Evolutionary conservation across 2,888 invertebrate genomes (phyloP).

Genomic region (Argyresthia albistria): DNA sequence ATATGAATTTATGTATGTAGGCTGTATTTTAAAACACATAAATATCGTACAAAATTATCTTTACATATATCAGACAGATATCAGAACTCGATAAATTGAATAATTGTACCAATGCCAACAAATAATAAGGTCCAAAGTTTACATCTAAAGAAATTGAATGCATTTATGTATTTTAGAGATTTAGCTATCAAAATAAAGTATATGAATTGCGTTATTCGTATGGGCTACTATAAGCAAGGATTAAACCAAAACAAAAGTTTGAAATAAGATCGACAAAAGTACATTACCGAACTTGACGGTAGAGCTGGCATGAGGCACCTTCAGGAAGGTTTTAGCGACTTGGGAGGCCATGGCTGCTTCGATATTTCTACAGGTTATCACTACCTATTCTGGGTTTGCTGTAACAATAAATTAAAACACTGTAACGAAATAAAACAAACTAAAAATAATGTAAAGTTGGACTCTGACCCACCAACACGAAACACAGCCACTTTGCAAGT

Average conservation of each 20-base stretch:
- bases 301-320: conserved; percentile 44
- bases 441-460: conserved; percentile 43
- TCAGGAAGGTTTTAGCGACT: conserved; percentile 53
- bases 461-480: conserved; percentile 50
- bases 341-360: conserved; percentile 52
- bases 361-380: conserved; percentile 17
- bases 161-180: not conserved
- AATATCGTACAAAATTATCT: no score
- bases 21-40: not conserved
- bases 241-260: conserved; percentile 8
- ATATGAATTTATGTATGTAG: not conserved
- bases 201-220: conserved; percentile 4
- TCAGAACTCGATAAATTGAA: conserved; percentile 8
- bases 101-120: conserved; percentile 34
- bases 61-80: no score
- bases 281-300: conserved; percentile 54
- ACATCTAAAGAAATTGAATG: conserved; percentile 10
- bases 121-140: conserved; percentile 45
- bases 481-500: conserved; percentile 4
- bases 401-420: conserved; percentile 12
- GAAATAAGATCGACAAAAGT: not conserved
- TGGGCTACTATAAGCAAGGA: conserved; percentile 1
- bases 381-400: conserved; percentile 14
- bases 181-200: conserved; percentile 2
- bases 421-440: conserved; percentile 20